Conservation (phyloP, 2,113 vertebrate species). For the Ptilonorhynchus violaceus region DNA sequence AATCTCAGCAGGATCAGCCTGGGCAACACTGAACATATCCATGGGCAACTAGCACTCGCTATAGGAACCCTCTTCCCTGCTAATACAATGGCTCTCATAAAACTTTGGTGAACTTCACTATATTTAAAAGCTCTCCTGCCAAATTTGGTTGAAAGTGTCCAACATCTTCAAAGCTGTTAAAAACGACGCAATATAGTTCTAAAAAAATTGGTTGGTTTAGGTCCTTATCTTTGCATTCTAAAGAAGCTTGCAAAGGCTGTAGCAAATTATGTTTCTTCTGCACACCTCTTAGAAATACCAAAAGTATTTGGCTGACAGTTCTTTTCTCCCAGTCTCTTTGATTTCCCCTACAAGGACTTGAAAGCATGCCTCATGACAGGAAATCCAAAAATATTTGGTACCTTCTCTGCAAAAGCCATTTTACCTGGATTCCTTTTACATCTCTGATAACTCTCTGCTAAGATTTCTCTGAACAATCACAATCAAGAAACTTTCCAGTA, state of each 20-base stretch:
- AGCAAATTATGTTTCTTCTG: background rate
- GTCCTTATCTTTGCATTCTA: background rate
- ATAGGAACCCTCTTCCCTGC: background rate
- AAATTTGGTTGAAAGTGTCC: background rate
- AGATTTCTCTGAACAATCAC: background rate
- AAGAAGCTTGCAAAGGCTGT: background rate
- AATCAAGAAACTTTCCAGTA: background rate
- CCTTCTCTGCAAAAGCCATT: background rate
- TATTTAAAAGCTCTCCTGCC: background rate
- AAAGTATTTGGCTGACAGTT: background rate
- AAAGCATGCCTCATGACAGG: background rate
- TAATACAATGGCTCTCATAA: rapidly evolving
- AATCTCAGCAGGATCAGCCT: background rate
- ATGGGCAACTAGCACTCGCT: background rate
- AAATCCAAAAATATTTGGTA: background rate
- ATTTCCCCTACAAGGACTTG: background rate
- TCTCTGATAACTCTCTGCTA: background rate
- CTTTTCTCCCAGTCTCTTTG: background rate
- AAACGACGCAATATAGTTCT: background rate
- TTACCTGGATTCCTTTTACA: background rate
- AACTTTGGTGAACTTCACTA: background rate
- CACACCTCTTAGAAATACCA: background rate
- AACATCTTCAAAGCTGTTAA: background rate
- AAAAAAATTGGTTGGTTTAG: background rate
- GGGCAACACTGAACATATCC: background rate